A percentile compares a stretch with the other conserved stretches of the same genome.
Evolutionary conservation across 2,797 vertebrate species (phyloP).

Genomic region (Echiichthys vipera): DNA sequence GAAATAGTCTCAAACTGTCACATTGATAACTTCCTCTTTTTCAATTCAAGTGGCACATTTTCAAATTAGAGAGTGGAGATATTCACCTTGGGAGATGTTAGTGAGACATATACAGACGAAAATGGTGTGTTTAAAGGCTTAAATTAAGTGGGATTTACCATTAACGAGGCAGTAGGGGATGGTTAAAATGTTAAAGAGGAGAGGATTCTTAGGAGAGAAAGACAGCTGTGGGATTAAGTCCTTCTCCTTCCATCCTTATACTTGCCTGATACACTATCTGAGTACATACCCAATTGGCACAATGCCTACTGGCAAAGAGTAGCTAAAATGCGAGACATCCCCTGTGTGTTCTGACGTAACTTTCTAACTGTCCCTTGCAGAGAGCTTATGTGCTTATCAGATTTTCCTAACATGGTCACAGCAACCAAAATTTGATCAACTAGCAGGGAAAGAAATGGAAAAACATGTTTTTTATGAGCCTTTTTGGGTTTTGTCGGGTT

Average conservation of each 20-base stretch:
- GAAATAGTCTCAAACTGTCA: slow-evolving; percentile 32
- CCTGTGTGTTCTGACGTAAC: slow-evolving; percentile 53
- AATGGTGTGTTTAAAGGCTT: slow-evolving; percentile 42
- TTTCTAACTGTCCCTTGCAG: slow-evolving; percentile 40
- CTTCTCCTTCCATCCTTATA: slow-evolving; percentile 25
- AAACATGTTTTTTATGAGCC: slow-evolving; percentile 38
- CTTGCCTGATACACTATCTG: slow-evolving; percentile 39
- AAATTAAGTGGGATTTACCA: slow-evolving; percentile 57
- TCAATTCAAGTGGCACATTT: slow-evolving; percentile 21
- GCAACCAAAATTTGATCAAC: slow-evolving; percentile 34
- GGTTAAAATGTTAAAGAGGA: slow-evolving; percentile 32
- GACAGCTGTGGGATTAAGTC: slow-evolving; percentile 52
- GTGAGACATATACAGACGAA: slow-evolving; percentile 40
- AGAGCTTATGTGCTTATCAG: slow-evolving; percentile 59
- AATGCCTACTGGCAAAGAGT: slow-evolving; percentile 48
- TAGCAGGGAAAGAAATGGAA: slow-evolving; percentile 18
- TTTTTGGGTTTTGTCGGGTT: slow-evolving; percentile 46
- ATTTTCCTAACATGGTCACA: slow-evolving; percentile 56
- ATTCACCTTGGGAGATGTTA: slow-evolving; percentile 53
- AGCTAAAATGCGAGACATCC: slow-evolving; percentile 48
- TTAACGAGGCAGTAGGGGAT: slow-evolving; percentile 51
- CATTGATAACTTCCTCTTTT: slow-evolving; percentile 22
- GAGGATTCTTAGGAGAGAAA: slow-evolving; percentile 42
- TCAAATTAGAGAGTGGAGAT: slow-evolving; percentile 34
- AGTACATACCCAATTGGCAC: slow-evolving; percentile 36